Conservation (phyloP, 2,888 invertebrate genomes). For the Rosalia funebris region DNA sequence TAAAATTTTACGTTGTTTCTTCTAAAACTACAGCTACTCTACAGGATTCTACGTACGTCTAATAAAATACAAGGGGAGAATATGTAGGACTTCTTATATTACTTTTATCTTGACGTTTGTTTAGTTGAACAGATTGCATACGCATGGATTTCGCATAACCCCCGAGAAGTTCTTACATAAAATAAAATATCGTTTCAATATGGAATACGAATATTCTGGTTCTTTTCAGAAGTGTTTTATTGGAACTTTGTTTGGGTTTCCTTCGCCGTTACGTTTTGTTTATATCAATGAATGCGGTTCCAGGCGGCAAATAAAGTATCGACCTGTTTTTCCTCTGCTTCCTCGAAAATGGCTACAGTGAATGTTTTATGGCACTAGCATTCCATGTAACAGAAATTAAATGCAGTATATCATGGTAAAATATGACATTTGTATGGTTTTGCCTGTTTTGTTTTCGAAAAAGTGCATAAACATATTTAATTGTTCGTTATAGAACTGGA, state of each 20-base stretch:
- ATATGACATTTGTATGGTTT: too few relatives aligned
- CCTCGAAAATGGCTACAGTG: neutral
- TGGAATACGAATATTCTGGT: conserved; percentile 3
- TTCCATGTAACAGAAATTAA: too few relatives aligned
- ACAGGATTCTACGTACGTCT: neutral
- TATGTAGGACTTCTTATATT: conserved; percentile 7
- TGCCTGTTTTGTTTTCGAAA: too few relatives aligned
- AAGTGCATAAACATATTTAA: too few relatives aligned
- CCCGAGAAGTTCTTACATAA: conserved; percentile 10
- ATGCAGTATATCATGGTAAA: too few relatives aligned
- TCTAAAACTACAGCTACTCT: too few relatives aligned
- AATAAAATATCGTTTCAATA: conserved; percentile 13
- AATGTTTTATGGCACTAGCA: too few relatives aligned
- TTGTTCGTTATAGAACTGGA: too few relatives aligned
- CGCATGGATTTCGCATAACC: conserved; percentile 13
- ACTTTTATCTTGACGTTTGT: conserved; percentile 24
- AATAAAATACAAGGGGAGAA: neutral
- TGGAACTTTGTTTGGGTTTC: conserved; percentile 12
- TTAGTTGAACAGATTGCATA: conserved; percentile 9
- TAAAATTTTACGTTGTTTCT: too few relatives aligned
- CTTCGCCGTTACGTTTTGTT: conserved; percentile 16
- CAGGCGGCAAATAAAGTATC: conserved; percentile 7
- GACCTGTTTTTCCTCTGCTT: neutral
- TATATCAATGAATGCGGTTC: conserved; percentile 3
- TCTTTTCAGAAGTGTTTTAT: conserved; percentile 14